These are phyloP conservation scores for Drosophila algonquin DNA, from an alignment of 2,888 invertebrate genomes.

Conservation along the genomic window DNA sequence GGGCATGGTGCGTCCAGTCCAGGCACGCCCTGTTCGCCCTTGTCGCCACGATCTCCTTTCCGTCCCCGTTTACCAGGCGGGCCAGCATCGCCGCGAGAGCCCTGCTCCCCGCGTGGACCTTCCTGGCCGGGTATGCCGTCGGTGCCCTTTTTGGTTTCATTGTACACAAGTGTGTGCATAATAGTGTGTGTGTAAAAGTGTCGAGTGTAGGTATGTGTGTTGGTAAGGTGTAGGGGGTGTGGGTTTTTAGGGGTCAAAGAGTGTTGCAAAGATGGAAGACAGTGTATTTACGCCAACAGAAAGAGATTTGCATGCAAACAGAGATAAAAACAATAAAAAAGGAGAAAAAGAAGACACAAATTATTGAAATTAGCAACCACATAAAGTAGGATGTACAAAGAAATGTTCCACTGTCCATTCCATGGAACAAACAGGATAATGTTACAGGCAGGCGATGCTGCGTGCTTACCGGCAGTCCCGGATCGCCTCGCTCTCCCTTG, in stretches of 20 bases:
- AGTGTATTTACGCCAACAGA: constrained; percentile 57
- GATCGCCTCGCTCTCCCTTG: constrained; percentile 96
- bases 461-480: constrained; percentile 94
- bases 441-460: constrained; percentile 1
- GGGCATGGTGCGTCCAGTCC: constrained; percentile 99
- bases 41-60: constrained; percentile 95
- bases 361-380: constrained; percentile 74
- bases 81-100: constrained; percentile 91
- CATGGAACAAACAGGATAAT: constrained; percentile 6
- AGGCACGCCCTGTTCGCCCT: constrained; percentile 98
- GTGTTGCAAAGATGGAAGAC: constrained; percentile 14
- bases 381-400: constrained; percentile 42
- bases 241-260: constrained; percentile 28
- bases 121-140: constrained; percentile 97
- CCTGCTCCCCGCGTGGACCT: constrained; percentile 96
- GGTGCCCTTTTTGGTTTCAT: constrained; percentile 88
- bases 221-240: constrained; percentile 15
- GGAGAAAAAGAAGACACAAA: constrained; percentile 62
- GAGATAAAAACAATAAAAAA: constrained; percentile 42
- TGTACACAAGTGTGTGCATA: constrained; percentile 22
- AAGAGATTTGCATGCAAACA: constrained; percentile 63
- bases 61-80: constrained; percentile 94
- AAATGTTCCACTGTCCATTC: constrained; percentile 1
- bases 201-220: constrained; percentile 26
- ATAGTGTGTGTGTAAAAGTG: constrained; percentile 24